Evolutionary conservation across 2,888 invertebrate species (phyloP).

Genomic region (Ophraella communa): DNA sequence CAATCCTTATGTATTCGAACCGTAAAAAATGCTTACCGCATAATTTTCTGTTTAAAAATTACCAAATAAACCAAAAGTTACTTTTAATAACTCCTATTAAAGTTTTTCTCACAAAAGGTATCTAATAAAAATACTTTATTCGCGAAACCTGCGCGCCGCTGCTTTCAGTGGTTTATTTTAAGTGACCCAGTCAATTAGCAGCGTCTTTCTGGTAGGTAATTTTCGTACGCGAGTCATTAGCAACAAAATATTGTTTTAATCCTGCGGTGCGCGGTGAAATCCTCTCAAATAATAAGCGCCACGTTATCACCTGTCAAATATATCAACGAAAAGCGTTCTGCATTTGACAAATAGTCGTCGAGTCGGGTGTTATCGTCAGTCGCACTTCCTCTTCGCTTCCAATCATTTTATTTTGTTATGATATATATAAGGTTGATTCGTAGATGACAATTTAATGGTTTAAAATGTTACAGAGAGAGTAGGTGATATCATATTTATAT

Average conservation of each 20-base stretch:
- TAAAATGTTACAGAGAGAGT: no score
- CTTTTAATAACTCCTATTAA: no score
- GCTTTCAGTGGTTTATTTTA: slow-evolving; percentile 41
- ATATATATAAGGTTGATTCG: no score
- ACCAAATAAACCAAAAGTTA: no score
- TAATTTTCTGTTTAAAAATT: no score
- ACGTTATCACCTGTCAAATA: slow-evolving; percentile 54
- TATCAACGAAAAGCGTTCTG: slow-evolving; percentile 48
- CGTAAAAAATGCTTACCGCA: no score
- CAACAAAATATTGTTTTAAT: slow-evolving; percentile 46
- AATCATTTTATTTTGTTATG: background rate
- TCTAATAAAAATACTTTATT: background rate
- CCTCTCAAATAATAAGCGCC: slow-evolving; percentile 49
- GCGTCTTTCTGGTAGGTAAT: slow-evolving; percentile 48
- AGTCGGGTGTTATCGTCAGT: slow-evolving; percentile 24
- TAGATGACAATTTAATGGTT: no score
- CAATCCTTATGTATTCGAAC: no score
- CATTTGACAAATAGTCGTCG: slow-evolving; percentile 50
- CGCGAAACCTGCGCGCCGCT: background rate
- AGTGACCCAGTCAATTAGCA: slow-evolving; percentile 51
- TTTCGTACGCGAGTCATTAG: slow-evolving; percentile 50
- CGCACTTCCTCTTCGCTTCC: slow-evolving; percentile 1
- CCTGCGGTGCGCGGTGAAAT: slow-evolving; percentile 40
- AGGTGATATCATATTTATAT: no score
- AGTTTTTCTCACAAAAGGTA: no score